These are phyloP conservation scores for Entomobrya multifasciata DNA, from an alignment of 2,888 invertebrate genomes.

Conservation along the genomic window DNA sequence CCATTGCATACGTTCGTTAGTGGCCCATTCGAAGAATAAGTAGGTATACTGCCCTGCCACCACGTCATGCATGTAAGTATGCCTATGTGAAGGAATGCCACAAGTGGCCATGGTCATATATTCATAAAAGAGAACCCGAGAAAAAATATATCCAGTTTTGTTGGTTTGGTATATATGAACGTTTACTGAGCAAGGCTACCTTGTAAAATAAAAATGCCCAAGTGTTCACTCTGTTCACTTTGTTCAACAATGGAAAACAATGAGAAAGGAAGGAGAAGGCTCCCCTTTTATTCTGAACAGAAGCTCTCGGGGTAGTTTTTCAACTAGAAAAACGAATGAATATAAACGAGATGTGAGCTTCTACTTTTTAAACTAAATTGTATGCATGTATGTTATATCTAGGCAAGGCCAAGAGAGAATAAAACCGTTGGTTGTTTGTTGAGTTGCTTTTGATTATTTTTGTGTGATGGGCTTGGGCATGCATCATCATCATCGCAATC, in stretches of 20 bases:
- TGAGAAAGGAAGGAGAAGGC: not conserved
- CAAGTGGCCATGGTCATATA: slow-evolving; percentile 55
- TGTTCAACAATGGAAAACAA: not conserved
- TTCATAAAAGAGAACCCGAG: not conserved
- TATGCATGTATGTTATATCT: slow-evolving; percentile 35
- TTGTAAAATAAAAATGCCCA: slow-evolving; percentile 24
- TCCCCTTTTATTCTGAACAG: slow-evolving; percentile 28
- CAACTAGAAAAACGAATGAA: not conserved
- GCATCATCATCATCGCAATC: slow-evolving; percentile 46
- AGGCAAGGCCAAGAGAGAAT: no score
- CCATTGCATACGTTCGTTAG: no score
- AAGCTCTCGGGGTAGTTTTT: slow-evolving; percentile 7
- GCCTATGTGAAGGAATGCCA: slow-evolving; percentile 47
- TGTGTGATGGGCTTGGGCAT: not conserved
- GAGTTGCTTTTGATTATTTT: no score
- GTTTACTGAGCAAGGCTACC: not conserved
- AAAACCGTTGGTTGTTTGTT: no score
- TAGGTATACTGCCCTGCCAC: not conserved
- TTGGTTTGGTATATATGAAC: not conserved
- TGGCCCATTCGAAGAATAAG: slow-evolving; percentile 35
- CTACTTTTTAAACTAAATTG: slow-evolving; percentile 16
- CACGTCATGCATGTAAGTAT: not conserved
- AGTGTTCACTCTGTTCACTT: no score
- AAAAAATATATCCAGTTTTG: not conserved
- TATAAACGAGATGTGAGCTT: slow-evolving; percentile 11